These are phyloP conservation scores for Macrosoma leucophasiata DNA, from an alignment of 2,888 invertebrate species.

Conservation along the genomic window DNA sequence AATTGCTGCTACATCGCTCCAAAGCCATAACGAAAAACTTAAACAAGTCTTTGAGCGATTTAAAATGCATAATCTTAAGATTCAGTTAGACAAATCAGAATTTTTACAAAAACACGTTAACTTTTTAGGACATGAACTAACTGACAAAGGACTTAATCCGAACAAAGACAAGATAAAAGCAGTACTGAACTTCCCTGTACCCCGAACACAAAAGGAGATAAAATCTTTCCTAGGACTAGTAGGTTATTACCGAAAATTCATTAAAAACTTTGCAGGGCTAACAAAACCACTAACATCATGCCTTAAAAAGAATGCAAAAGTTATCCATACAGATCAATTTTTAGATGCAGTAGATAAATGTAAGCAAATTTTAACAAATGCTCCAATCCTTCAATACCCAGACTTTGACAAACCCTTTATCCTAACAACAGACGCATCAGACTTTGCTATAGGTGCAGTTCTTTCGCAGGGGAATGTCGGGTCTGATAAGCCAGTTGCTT, in stretches of 20 bases:
- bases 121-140: conserved; percentile 14
- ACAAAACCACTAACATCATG: conserved; percentile 29
- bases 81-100: conserved; percentile 17
- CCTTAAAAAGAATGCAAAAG: conserved; percentile 26
- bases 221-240: conserved; percentile 29
- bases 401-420: conserved; percentile 34
- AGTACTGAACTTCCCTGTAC: conserved; percentile 25
- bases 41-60: conserved; percentile 15
- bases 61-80: conserved; percentile 10
- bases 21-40: conserved; percentile 14
- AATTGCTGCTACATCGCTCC: conserved; percentile 10
- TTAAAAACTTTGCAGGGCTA: conserved; percentile 27
- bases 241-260: conserved; percentile 29
- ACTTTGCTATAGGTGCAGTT: conserved; percentile 29
- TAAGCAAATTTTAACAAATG: conserved; percentile 30
- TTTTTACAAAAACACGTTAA: conserved; percentile 16
- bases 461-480: conserved; percentile 29
- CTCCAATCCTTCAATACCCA: conserved; percentile 39
- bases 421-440: conserved; percentile 29
- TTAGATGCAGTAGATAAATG: conserved; percentile 28
- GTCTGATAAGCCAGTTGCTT: conserved; percentile 28
- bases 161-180: conserved; percentile 31
- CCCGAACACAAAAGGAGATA: conserved; percentile 27
- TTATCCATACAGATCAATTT: conserved; percentile 18
- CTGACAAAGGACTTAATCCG: conserved; percentile 25